Base-by-base conservation (phyloP, 2,113 vertebrate species). In the Lasiurus cinereus region DNA sequence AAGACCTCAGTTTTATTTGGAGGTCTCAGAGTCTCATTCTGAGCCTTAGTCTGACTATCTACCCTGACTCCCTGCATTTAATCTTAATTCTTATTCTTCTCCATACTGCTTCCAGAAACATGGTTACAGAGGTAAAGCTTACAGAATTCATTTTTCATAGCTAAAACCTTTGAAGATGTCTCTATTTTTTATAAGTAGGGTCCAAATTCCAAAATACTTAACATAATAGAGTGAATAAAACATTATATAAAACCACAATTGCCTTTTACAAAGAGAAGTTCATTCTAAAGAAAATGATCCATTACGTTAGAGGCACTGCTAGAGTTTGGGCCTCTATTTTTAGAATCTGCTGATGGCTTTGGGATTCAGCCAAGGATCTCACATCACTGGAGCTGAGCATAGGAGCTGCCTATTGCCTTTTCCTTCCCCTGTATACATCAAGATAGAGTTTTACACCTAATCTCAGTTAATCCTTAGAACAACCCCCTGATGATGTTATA, bases 121-220 rank as follows among this genome's bases (percentile, higher is more conserved):
- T 19, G 19, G 19, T 46, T 52, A 11, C 0, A 62, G 15, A 70
- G 27, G 14, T 10, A 6, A 46, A 50, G 10, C 56, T 59, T 59
- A 59, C 11, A 36, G 14, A 14, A 27, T 52, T 80, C 15, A 16
- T 19, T 22, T 3, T 54, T 39, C 13, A 59, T 22, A 78, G 33
- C 15, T 54, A 52, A 83, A 83, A 79, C 5, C 24, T 76, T 84
- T 77, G 31, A 74, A 43, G 43, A 72, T 1, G 16, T 74, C 29
- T 94, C 19, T 67, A 3, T 59, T 27, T 64, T 31, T 80, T 76
- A 48, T 2, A 56, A 9, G 11, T 59, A 62, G 16, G 2, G 21
- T 79, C 24, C 46, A 73, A 92, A 64, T n/a, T 83, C 48, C 33
- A 64, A 83, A 74, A 33, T 70, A 69, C 29, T 74, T 90, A 88